These are phyloP conservation scores for Malurus alboscapulatus DNA, from an alignment of 2,113 vertebrate species.

Conservation along the genomic window DNA sequence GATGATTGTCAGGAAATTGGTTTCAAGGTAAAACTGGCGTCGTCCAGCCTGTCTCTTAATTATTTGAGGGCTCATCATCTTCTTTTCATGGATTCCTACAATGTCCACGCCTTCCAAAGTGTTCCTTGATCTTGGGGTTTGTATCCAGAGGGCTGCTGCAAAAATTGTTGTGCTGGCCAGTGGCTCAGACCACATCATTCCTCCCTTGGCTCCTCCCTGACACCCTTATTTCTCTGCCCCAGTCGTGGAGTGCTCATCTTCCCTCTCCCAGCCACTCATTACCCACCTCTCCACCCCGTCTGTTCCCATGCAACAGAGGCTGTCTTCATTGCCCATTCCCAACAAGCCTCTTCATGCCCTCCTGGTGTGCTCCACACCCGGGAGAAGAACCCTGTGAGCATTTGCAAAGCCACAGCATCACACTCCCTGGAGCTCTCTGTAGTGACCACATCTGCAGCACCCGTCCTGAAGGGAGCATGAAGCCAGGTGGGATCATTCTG, in stretches of 20 bases:
- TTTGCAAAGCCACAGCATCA: rapidly evolving
- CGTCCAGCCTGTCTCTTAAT: neutral
- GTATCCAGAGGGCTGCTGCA: conserved; percentile 23
- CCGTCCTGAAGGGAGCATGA: rapidly evolving
- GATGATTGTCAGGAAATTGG: neutral
- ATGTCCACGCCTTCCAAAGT: neutral
- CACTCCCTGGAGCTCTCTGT: neutral
- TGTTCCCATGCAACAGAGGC: neutral
- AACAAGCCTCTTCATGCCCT: neutral
- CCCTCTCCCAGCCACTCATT: neutral
- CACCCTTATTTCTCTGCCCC: neutral
- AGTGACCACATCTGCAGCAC: rapidly evolving
- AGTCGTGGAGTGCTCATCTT: neutral
- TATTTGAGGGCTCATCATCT: conserved; percentile 30
- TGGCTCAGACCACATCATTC: conserved; percentile 43
- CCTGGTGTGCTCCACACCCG: neutral
- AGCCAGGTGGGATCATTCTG: rapidly evolving
- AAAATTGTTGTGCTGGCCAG: neutral
- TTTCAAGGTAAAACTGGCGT: conserved; percentile 42
- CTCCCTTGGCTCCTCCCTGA: neutral
- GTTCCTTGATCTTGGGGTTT: conserved; percentile 48
- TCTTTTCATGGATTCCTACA: neutral
- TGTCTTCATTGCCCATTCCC: rapidly evolving
- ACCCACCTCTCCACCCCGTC: neutral
- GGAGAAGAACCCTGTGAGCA: neutral